Base-by-base conservation (phyloP, 2,888 invertebrate species). In the Neoscelio sp. region DNA sequence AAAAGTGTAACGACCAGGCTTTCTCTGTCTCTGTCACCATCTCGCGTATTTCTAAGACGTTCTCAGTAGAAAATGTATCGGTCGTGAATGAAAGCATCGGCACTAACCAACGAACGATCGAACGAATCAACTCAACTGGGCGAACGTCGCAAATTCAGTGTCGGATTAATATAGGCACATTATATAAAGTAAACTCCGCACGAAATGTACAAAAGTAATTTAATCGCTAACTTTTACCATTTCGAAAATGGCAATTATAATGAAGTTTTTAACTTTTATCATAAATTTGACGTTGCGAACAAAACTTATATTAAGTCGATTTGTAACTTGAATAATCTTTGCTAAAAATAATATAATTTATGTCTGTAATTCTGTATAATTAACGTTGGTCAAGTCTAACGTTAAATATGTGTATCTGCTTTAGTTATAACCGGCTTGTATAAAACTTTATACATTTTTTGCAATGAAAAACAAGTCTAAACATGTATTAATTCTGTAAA, bases 41-140 rank as follows among this genome's bases (percentile, higher is more conserved):
- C 4, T 17, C 7, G 56, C 40, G 10, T 48, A 48, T 65, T 65
- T 65, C 64, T 58, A 50, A 40, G 58, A 12, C 20, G 58, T 23
- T 71, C 26, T 26, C 26, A 46, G 46, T 44, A 42, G 40, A 67
- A 12, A 74, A 58, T 65, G 58, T 74, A 74, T 74, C 62, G 50
- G 74, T 35, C 26, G 26, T 74, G 74, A 74, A 74, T 74, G 74
- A 74, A 74, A 58, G 65, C 52, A 74, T n/a, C n/a, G 76, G 52
- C 35, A 50, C 75, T 52, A 64, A 70, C 35, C 75, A 56, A n/a
- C 52, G 54, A 30, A 33, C 40, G 58, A 30, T 38, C 58, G 58
- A 78, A 65, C 71, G 77, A 78, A 78, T 78, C 71, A 71, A 71
- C 75, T 67, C 75, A 44, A 2, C 54, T 30, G 28, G 42, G 58